A percentile compares a stretch with the other conserved stretches of the same genome.
Evolutionary conservation across 2,888 invertebrate genomes (phyloP).

Genomic region (Ecdyonurus torrentis): DNA sequence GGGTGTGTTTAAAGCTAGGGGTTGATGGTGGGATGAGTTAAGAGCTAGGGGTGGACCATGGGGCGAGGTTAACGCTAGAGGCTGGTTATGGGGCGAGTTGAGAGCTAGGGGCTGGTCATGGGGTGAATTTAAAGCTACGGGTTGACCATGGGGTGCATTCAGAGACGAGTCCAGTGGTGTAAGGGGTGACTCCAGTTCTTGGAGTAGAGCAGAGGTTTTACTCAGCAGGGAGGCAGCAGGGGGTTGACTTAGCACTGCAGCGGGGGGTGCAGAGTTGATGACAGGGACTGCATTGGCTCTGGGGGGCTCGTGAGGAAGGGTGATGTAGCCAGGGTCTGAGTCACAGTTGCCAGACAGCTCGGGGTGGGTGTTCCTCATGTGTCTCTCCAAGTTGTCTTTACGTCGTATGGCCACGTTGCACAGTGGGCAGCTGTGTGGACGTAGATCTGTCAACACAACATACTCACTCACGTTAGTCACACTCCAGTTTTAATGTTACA

Average conservation of each 20-base stretch:
- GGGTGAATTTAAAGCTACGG: too few species aligned
- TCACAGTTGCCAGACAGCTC: constrained; percentile 17
- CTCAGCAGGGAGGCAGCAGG: neutral
- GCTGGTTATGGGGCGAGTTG: too few species aligned
- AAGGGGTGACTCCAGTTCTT: neutral
- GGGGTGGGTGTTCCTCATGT: constrained; percentile 58
- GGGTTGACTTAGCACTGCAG: neutral
- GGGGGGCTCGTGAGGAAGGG: neutral
- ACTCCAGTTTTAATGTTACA: too few species aligned
- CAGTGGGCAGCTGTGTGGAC: constrained; percentile 50
- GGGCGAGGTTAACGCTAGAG: too few species aligned
- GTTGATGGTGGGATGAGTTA: too few species aligned
- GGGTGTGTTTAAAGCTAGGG: too few species aligned
- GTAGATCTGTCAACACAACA: constrained; percentile 40
- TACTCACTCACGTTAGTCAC: too few species aligned
- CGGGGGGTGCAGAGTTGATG: neutral
- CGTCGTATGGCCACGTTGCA: constrained; percentile 54
- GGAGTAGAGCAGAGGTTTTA: neutral
- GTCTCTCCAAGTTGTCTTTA: constrained; percentile 61
- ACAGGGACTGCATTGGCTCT: neutral
- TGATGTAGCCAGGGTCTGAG: neutral
- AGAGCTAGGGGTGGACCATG: too few species aligned
- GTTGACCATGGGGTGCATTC: too few species aligned
- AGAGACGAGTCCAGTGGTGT: neutral
- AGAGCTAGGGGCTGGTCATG: too few species aligned